Percentiles rank a stretch among this genome's conserved stretches.
Evolutionary conservation across 1,140 invertebrate genomes (phyloP).

Genomic region (Rhyacophila brunnea): DNA sequence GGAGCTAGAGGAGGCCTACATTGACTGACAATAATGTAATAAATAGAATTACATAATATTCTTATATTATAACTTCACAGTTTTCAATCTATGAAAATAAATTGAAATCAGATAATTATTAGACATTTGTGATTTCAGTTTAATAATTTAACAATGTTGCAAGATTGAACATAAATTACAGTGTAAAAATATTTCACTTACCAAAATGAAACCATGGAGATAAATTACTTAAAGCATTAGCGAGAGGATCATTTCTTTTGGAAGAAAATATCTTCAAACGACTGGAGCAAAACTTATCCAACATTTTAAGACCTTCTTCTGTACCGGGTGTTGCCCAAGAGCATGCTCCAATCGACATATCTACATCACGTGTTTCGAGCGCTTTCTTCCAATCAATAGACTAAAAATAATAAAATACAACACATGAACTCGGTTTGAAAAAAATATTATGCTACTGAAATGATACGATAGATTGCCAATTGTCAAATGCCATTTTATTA

Average conservation of each 20-base stretch:
- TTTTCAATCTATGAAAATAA: too few relatives aligned
- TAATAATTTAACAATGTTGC: too few relatives aligned
- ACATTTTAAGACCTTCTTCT: slow-evolving; percentile 60
- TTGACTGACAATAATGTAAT: too few relatives aligned
- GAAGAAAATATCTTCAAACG: slow-evolving; percentile 68
- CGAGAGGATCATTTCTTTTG: slow-evolving; percentile 79
- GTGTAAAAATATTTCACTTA: too few relatives aligned
- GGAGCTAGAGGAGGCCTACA: too few relatives aligned
- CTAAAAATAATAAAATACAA: slow-evolving; percentile 36
- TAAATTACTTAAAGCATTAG: slow-evolving; percentile 73
- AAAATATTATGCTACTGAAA: slow-evolving; percentile 1
- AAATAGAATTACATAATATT: too few relatives aligned
- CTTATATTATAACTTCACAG: too few relatives aligned
- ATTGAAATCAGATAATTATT: too few relatives aligned
- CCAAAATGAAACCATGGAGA: slow-evolving; percentile 94
- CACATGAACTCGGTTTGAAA: neutral
- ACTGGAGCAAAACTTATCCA: slow-evolving; percentile 71
- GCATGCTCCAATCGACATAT: slow-evolving; percentile 69
- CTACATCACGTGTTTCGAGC: slow-evolving; percentile 63
- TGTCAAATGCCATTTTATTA: too few relatives aligned
- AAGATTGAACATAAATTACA: too few relatives aligned
- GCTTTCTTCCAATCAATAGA: slow-evolving; percentile 70
- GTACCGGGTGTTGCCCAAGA: slow-evolving; percentile 77
- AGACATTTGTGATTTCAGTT: too few relatives aligned
- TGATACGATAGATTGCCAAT: too few relatives aligned